phyloP scores from a whole-genome alignment of 1,140 invertebrate species.

The Drosophila albomicans region DNA sequence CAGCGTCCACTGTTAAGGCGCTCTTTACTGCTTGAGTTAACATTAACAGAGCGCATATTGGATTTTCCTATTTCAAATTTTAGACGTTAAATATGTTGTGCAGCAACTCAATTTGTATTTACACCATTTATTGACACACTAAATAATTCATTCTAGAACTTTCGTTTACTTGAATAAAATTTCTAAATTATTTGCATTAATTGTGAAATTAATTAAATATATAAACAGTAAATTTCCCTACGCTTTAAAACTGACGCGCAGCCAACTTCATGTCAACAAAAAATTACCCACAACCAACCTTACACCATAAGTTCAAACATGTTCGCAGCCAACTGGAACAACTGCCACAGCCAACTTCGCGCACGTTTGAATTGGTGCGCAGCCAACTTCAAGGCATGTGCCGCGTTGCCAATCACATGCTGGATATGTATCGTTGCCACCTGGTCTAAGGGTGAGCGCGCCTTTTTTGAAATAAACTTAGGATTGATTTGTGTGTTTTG shows the following conservation, averaged over 20 bases:
- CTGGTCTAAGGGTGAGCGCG: neutral
- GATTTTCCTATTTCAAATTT: slow-evolving; percentile 5
- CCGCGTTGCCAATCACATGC: slow-evolving; percentile 6
- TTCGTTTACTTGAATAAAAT: too few relatives aligned
- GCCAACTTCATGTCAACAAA: slow-evolving; percentile 9
- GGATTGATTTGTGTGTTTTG: neutral
- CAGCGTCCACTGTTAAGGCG: slow-evolving; percentile 23
- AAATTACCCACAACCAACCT: neutral
- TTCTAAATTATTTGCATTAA: neutral
- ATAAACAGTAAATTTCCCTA: slow-evolving; percentile 6
- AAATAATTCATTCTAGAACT: neutral
- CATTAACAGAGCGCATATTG: slow-evolving; percentile 27
- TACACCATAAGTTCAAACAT: neutral
- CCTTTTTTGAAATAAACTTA: neutral
- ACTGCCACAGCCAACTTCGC: slow-evolving; percentile 1
- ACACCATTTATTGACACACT: neutral
- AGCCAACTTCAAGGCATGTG: neutral
- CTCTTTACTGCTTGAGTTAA: slow-evolving; percentile 31
- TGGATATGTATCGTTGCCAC: slow-evolving; percentile 14
- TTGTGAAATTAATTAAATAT: neutral
- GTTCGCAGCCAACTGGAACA: neutral
- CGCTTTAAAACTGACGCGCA: slow-evolving; percentile 1
- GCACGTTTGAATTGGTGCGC: neutral
- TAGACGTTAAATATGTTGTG: neutral
- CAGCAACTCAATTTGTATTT: neutral